Percentiles rank a stretch among this genome's conserved stretches.
Evolutionary conservation across 2,888 invertebrate species (phyloP).

Genomic region (Eretmocerus hayati): DNA sequence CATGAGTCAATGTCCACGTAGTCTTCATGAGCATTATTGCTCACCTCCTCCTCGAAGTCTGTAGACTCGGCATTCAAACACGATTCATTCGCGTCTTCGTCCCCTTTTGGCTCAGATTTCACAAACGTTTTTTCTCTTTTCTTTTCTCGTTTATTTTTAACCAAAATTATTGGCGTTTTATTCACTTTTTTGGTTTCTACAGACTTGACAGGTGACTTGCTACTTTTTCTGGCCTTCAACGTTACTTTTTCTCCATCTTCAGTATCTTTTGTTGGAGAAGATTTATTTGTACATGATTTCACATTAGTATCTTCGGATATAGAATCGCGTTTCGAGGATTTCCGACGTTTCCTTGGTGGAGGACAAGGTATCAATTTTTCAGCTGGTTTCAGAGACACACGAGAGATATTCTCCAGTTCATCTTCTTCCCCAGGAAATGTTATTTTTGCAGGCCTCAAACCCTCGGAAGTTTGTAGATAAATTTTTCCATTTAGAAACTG

Average conservation of each 20-base stretch:
- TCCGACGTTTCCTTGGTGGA: slow-evolving; percentile 42
- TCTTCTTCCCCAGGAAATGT: slow-evolving; percentile 50
- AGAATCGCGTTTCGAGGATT: slow-evolving; percentile 45
- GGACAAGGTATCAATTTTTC: slow-evolving; percentile 33
- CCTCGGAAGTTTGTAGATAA: slow-evolving; percentile 65
- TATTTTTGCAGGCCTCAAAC: slow-evolving; percentile 61
- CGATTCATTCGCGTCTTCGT: slow-evolving; percentile 32
- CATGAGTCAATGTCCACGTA: slow-evolving; percentile 24
- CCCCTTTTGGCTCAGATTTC: slow-evolving; percentile 44
- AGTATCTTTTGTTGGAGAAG: slow-evolving; percentile 17
- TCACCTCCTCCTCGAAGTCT: slow-evolving; percentile 12
- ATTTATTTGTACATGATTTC: slow-evolving; percentile 19
- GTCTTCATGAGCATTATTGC: slow-evolving; percentile 4
- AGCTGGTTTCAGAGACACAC: slow-evolving; percentile 40
- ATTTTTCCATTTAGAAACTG: slow-evolving; percentile 73
- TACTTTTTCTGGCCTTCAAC: slow-evolving; percentile 34
- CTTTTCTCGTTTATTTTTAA: slow-evolving; percentile 40
- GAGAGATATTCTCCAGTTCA: slow-evolving; percentile 46
- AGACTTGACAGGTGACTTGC: slow-evolving; percentile 39
- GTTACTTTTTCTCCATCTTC: slow-evolving; percentile 28
- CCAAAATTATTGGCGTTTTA: slow-evolving; percentile 4
- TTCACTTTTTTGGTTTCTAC: slow-evolving; percentile 23
- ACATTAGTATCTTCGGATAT: slow-evolving; percentile 17
- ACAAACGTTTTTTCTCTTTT: slow-evolving; percentile 48
- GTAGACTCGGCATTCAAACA: slow-evolving; percentile 11